Evolutionary conservation across 2,888 invertebrate species (phyloP).

Genomic region (Hesperia comma): DNA sequence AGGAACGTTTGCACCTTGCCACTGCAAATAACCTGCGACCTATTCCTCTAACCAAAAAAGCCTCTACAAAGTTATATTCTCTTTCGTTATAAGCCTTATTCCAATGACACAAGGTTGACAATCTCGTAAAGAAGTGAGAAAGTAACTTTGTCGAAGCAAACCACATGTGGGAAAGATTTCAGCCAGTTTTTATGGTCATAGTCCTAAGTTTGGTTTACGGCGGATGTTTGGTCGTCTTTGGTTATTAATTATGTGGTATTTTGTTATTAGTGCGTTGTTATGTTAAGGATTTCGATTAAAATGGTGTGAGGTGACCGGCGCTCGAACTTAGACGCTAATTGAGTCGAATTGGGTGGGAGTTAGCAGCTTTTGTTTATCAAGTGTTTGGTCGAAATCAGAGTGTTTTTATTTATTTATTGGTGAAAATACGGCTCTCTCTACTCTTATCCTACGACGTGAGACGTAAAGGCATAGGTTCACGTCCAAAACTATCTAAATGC

Average conservation of each 20-base stretch:
- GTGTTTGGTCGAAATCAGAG: conserved; percentile 3
- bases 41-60: conserved; percentile 74
- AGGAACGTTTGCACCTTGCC: conserved; percentile 77
- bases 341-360: conserved; percentile 9
- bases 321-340: conserved; percentile 11
- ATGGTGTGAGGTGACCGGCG: conserved; percentile 50
- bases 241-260: conserved; percentile 74
- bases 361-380: conserved; percentile 35
- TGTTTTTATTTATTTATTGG: no score
- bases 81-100: conserved; percentile 17
- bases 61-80: conserved; percentile 35
- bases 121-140: not conserved
- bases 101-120: not conserved
- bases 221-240: conserved; percentile 76
- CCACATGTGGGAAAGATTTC: conserved; percentile 75
- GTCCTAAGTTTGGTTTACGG: conserved; percentile 62
- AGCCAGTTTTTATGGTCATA: conserved; percentile 66
- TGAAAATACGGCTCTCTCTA: no score
- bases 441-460: no score
- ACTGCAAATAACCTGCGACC: conserved; percentile 82
- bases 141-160: conserved; percentile 46
- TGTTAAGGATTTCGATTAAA: conserved; percentile 47
- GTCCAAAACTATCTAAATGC: no score
- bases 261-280: conserved; percentile 62
- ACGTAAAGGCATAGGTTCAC: no score